Conservation (phyloP, 2,797 vertebrate genomes). For the Psittacula echo region DNA sequence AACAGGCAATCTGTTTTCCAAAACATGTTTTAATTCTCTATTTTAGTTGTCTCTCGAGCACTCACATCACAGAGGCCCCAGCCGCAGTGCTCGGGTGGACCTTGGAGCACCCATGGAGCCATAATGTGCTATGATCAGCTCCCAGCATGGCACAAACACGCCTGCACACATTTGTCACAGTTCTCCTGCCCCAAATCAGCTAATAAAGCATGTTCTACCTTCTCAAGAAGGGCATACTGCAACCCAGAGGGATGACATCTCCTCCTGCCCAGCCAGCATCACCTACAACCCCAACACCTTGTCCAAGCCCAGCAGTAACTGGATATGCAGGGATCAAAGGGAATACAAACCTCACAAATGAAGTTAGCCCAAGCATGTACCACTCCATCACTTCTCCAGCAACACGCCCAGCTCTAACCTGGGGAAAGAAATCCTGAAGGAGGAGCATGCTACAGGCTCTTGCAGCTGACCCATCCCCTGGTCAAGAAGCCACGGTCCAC, state of each 20-base stretch:
- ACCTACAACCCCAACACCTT: background rate
- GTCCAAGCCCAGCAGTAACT: background rate
- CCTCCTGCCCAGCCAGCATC: background rate
- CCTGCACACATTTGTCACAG: background rate
- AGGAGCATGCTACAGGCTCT: background rate
- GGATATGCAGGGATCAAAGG: background rate
- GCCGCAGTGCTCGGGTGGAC: background rate
- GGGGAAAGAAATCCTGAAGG: background rate
- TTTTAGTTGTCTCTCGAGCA: background rate
- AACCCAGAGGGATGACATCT: background rate
- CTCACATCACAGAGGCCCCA: background rate
- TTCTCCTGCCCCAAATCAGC: background rate
- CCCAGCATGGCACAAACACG: fast-evolving
- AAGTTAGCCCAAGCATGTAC: background rate
- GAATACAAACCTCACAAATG: fast-evolving
- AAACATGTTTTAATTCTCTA: background rate
- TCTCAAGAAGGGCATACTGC: background rate
- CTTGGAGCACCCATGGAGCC: background rate
- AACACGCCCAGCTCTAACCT: background rate
- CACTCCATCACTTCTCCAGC: background rate
- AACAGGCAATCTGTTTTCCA: constrained; percentile 27
- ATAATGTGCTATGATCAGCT: background rate
- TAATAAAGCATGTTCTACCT: background rate
- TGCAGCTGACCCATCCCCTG: background rate
- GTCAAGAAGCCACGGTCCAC: background rate